Evolutionary conservation across 2,888 invertebrate genomes (phyloP), one percentile per base, ranked within the genome.

Genomic region (Apeira syringaria): DNA sequence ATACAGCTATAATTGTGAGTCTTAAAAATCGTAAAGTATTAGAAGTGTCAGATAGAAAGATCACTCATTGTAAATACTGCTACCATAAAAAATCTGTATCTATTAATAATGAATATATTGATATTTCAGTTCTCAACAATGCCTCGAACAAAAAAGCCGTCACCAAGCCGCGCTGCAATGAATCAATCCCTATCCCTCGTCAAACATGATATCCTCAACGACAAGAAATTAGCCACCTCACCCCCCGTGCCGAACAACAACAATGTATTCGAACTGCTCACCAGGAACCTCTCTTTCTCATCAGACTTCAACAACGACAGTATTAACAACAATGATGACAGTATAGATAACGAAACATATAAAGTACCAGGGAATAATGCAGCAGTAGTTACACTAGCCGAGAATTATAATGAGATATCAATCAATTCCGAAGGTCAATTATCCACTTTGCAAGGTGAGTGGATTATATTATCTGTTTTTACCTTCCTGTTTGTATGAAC

Each of bases 81-180:
- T n/a, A n/a, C n/a, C n/a, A n/a, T n/a, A n/a, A n/a, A n/a, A n/a
- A n/a, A n/a, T n/a, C n/a, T n/a, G n/a, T n/a, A n/a, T n/a, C n/a
- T n/a, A n/a, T n/a, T n/a, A n/a, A n/a, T n/a, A n/a, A n/a, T n/a
- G n/a, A n/a, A n/a, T n/a, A n/a, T n/a, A 15, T 3, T 15, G 4
- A 3, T 9, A 63, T 88, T 74, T 5, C 79, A 93, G 92, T 92
- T 92, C 69, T 92, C 92, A 44, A 92, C 92, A 38, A 92, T 93
- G 90, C 92, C 92, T 17, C 85, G 92, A 31, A 91, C 88, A 41
- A 92, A 91, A 66, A 90, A 90, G 55, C 56, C 80, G n/a, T 81
- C 84, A 11, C 79, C 89, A n/a, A 80, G 82, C 56, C 83, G 88
- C 29, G 78, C 78, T 0, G 68, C 79, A 13, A 68, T 79, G 62